phyloP scores from a whole-genome alignment of 2,888 invertebrate genomes.

The Drosophila mulleri region DNA sequence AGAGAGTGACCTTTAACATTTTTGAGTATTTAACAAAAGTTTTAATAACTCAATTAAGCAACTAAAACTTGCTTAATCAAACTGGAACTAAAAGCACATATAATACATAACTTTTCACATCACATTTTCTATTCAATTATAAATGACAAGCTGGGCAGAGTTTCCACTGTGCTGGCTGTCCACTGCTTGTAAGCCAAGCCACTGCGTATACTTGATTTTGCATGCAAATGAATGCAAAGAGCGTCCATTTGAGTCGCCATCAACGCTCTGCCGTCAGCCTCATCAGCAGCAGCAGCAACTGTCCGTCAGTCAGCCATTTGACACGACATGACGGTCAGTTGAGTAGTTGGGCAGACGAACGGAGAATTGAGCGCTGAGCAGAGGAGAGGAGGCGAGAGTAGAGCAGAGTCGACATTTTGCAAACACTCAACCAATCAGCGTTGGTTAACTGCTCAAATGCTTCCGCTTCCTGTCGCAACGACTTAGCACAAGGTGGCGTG shows the following conservation, averaged over 20 bases:
- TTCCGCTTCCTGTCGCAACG: constrained; percentile 71
- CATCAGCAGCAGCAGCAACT: constrained; percentile 27
- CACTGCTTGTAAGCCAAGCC: constrained; percentile 11
- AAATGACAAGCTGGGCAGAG: constrained; percentile 4
- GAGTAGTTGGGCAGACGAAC: not conserved
- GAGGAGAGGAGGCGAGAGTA: not conserved
- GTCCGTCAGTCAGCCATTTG: constrained; percentile 50
- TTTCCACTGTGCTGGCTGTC: constrained; percentile 43
- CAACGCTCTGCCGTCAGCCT: constrained; percentile 65
- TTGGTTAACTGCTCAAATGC: constrained; percentile 78
- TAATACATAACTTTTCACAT: constrained; percentile 1
- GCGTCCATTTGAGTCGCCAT: constrained; percentile 72
- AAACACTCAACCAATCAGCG: constrained; percentile 79
- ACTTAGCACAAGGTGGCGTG: constrained; percentile 41
- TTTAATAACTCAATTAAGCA: constrained; percentile 3
- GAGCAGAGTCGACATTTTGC: constrained; percentile 55
- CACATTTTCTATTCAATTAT: constrained; percentile 14
- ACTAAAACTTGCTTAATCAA: not conserved
- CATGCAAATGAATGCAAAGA: constrained; percentile 78
- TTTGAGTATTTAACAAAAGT: not conserved
- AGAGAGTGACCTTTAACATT: not conserved
- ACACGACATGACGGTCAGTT: constrained; percentile 26
- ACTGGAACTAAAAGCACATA: not conserved
- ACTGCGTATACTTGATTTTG: constrained; percentile 62
- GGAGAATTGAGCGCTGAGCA: not conserved